A percentile compares a stretch with the other conserved stretches of the same genome.
Evolutionary conservation across 2,888 invertebrate genomes (phyloP).

Genomic region (Pristionchus arcanus): DNA sequence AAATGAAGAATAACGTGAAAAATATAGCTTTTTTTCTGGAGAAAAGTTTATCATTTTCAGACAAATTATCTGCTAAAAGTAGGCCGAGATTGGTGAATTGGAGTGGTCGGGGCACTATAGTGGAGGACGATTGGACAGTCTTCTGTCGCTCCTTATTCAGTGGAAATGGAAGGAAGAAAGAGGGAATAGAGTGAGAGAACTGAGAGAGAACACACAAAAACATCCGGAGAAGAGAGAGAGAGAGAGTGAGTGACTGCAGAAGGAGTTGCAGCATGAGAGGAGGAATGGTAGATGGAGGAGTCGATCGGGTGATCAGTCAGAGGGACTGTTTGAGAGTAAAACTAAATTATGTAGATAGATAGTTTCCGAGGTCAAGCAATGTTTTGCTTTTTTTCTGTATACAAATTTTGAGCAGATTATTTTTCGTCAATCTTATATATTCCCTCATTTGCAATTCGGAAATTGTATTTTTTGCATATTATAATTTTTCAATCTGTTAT

Average conservation of each 20-base stretch:
- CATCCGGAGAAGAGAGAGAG: conserved; percentile 21
- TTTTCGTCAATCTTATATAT: too few species aligned
- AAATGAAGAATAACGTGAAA: background rate
- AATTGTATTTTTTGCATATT: too few species aligned
- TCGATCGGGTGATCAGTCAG: too few species aligned
- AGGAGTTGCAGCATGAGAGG: conserved; percentile 1
- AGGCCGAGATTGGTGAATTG: background rate
- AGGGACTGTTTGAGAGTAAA: too few species aligned
- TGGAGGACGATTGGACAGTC: background rate
- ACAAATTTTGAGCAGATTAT: too few species aligned
- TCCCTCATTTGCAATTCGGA: too few species aligned
- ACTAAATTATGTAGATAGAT: too few species aligned
- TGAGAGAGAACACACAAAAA: conserved; percentile 26
- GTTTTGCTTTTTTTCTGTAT: too few species aligned
- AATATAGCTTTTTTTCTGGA: background rate
- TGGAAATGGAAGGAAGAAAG: background rate
- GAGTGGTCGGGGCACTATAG: background rate
- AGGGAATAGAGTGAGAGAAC: background rate
- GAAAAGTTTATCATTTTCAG: background rate
- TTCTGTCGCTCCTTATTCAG: conserved; percentile 26
- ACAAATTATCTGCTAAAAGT: background rate
- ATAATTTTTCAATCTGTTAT: background rate
- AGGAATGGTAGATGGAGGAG: too few species aligned
- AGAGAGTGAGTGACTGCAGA: background rate
- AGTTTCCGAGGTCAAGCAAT: too few species aligned